A percentile compares a stretch with the other conserved stretches of the same genome.
Evolutionary conservation across 2,888 invertebrate genomes (phyloP).

Genomic region (Eupithecia abbreviata): DNA sequence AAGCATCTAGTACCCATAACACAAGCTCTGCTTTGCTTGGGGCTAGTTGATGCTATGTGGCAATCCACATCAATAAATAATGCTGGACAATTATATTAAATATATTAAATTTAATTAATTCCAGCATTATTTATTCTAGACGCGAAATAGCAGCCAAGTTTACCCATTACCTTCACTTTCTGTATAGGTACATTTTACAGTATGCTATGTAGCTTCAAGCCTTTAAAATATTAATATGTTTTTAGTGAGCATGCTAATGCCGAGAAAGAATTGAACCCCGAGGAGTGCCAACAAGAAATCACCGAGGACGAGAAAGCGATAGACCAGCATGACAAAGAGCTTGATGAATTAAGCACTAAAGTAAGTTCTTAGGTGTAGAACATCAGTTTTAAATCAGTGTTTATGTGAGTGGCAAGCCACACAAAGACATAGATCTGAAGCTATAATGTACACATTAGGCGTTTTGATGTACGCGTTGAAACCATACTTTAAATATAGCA

Average conservation of each 20-base stretch:
- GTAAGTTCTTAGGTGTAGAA: slow-evolving; percentile 54
- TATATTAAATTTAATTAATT: too few species aligned
- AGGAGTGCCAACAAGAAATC: slow-evolving; percentile 84
- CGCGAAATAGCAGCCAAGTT: neutral
- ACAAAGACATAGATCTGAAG: too few species aligned
- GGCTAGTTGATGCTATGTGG: too few species aligned
- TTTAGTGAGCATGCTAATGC: slow-evolving; percentile 72
- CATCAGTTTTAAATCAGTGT: neutral
- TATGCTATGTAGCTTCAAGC: neutral
- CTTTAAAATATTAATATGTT: neutral
- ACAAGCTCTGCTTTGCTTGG: too few species aligned
- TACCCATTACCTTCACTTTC: neutral
- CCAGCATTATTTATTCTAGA: neutral
- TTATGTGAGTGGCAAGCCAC: neutral
- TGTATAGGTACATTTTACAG: too few species aligned
- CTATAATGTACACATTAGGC: neutral
- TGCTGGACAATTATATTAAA: too few species aligned
- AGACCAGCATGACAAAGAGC: slow-evolving; percentile 83
- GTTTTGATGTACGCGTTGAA: neutral
- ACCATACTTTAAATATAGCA: too few species aligned
- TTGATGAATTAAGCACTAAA: slow-evolving; percentile 85
- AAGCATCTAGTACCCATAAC: too few species aligned
- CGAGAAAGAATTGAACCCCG: slow-evolving; percentile 80
- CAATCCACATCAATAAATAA: too few species aligned
- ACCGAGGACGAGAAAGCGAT: slow-evolving; percentile 83